These are phyloP conservation scores for Muscicapa adusta DNA, from an alignment of 2,113 vertebrate species.

Conservation along the genomic window DNA sequence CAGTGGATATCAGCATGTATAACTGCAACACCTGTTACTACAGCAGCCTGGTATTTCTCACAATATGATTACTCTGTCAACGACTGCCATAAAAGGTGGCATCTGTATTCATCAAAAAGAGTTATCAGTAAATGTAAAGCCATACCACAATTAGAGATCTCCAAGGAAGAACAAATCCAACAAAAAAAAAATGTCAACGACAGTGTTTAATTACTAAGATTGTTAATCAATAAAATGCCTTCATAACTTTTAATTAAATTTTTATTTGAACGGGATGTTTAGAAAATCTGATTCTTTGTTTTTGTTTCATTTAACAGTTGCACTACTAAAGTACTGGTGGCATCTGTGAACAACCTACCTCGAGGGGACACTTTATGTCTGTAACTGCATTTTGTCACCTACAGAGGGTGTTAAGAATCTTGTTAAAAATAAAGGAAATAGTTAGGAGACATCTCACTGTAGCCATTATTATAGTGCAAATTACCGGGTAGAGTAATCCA, in stretches of 20 bases:
- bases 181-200: conserved; percentile 71
- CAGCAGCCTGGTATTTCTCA: conserved; percentile 87
- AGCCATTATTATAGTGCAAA: conserved; percentile 94
- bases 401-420: conserved; percentile 99
- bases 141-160: conserved; percentile 88
- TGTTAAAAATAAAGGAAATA: conserved; percentile 87
- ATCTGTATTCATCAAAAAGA: conserved; percentile 96
- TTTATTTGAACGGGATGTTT: conserved; percentile 85
- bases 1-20: conserved; percentile 82
- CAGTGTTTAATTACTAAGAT: conserved; percentile 87
- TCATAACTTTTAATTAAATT: conserved; percentile 92
- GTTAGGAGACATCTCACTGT: conserved; percentile 81
- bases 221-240: conserved; percentile 91
- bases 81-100: conserved; percentile 81
- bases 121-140: conserved; percentile 92
- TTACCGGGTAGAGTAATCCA: conserved; percentile 94
- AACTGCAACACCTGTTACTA: conserved; percentile 94
- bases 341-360: conserved; percentile 83
- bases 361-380: conserved; percentile 82
- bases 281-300: conserved; percentile 75
- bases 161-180: conserved; percentile 85
- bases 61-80: conserved; percentile 99
- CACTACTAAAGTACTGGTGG: conserved; percentile 73
- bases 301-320: conserved; percentile 79
- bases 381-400: conserved; percentile 98